A percentile compares a stretch with the other conserved stretches of the same genome.
These are phyloP conservation scores for Asbolus verrucosus DNA, from an alignment of 1,140 invertebrate genomes.

Conservation along the genomic window DNA sequence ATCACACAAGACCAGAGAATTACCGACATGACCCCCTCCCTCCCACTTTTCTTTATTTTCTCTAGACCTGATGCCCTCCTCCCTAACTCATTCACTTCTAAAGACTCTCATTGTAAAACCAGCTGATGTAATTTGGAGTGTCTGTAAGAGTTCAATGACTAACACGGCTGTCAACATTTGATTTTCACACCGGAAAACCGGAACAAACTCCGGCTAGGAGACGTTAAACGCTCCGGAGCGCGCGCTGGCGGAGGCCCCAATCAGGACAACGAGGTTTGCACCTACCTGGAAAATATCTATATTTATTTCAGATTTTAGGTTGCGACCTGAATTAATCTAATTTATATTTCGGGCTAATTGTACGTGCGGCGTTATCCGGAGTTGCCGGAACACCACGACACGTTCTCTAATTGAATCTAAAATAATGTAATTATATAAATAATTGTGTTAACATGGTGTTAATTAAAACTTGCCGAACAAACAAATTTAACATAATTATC, in stretches of 20 bases:
- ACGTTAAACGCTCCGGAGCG: neutral
- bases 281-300: neutral
- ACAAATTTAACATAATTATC: slow-evolving; percentile 9
- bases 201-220: slow-evolving; percentile 9
- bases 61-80: slow-evolving; percentile 46
- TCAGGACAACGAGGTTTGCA: neutral
- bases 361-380: too few species aligned
- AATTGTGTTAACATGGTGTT: slow-evolving; percentile 2
- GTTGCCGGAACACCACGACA: neutral
- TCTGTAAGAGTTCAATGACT: slow-evolving; percentile 20
- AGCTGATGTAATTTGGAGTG: slow-evolving; percentile 39
- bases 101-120: slow-evolving; percentile 41
- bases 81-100: slow-evolving; percentile 42
- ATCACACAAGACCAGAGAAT: slow-evolving; percentile 53
- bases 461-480: slow-evolving; percentile 3
- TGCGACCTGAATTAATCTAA: neutral
- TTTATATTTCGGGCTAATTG: too few species aligned
- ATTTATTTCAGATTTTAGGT: neutral
- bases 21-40: slow-evolving; percentile 53
- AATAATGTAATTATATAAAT: slow-evolving; percentile 4
- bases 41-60: slow-evolving; percentile 54
- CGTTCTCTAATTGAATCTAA: neutral
- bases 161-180: slow-evolving; percentile 12
- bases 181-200: slow-evolving; percentile 33
- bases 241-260: slow-evolving; percentile 5